Percentiles rank a stretch among this genome's conserved stretches.
Conservation (phyloP, 2,113 vertebrate genomes). For the Phasianus colchicus region DNA sequence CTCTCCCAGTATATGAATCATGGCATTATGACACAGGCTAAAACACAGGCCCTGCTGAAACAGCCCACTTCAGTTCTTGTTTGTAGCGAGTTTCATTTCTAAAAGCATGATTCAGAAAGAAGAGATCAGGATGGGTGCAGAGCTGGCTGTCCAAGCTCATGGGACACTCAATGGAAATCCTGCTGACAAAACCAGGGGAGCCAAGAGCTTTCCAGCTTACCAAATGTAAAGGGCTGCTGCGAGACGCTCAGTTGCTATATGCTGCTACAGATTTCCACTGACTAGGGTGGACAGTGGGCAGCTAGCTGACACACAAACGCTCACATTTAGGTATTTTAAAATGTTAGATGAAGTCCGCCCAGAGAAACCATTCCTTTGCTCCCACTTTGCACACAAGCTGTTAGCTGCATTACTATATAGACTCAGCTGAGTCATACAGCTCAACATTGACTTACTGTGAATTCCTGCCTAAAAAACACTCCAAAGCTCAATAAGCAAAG, state of each 20-base stretch:
- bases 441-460: background rate
- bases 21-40: background rate
- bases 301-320: background rate
- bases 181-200: background rate
- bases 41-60: background rate
- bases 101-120: background rate
- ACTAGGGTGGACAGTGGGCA: background rate
- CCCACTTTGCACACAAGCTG: slow-evolving; percentile 17
- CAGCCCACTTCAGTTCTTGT: background rate
- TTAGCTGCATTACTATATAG: background rate
- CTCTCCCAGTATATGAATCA: background rate
- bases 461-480: slow-evolving; percentile 18
- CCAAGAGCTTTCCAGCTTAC: background rate
- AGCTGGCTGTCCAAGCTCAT: background rate
- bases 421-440: slow-evolving; percentile 4
- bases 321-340: slow-evolving; percentile 36
- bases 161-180: background rate
- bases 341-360: slow-evolving; percentile 19
- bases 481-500: background rate
- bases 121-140: background rate
- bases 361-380: slow-evolving; percentile 13
- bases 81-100: background rate
- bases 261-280: background rate
- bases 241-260: background rate
- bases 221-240: background rate